These are phyloP conservation scores for Vanessa cardui DNA, from an alignment of 2,888 invertebrate genomes.

Conservation along the genomic window DNA sequence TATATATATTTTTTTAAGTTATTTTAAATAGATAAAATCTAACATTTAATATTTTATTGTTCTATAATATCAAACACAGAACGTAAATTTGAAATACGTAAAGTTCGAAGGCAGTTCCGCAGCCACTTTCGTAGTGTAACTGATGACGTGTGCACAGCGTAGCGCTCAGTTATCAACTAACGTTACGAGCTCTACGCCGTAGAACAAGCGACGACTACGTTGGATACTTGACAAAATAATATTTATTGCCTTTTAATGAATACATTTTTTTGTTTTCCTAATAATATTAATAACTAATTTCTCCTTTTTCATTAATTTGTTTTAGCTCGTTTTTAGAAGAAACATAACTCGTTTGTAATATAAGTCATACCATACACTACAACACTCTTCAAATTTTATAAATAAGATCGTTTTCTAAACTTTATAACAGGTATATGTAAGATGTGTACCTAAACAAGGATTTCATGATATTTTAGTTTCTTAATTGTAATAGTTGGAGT, in stretches of 20 bases:
- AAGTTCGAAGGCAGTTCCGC: constrained; percentile 44
- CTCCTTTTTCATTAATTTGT: not conserved
- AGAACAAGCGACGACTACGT: constrained; percentile 36
- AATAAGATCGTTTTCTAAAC: no score
- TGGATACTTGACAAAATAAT: constrained; percentile 9
- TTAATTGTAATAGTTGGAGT: no score
- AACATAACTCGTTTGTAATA: not conserved
- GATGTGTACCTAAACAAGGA: no score
- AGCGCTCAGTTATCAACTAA: constrained; percentile 65
- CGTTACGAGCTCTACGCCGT: constrained; percentile 65
- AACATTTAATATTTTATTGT: not conserved
- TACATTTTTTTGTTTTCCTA: not conserved
- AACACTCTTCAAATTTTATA: no score
- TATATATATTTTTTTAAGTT: not conserved
- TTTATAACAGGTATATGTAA: no score
- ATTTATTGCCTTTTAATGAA: constrained; percentile 22
- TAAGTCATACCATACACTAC: no score
- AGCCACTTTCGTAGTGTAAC: constrained; percentile 41
- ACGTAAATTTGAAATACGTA: constrained; percentile 25
- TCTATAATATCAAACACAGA: not conserved
- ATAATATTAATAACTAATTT: not conserved
- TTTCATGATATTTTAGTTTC: no score
- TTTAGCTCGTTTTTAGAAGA: not conserved
- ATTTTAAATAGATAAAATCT: not conserved
- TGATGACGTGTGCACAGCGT: constrained; percentile 60